phyloP scores from a whole-genome alignment of 2,888 invertebrate species.

The Hemaris fuciformis region DNA sequence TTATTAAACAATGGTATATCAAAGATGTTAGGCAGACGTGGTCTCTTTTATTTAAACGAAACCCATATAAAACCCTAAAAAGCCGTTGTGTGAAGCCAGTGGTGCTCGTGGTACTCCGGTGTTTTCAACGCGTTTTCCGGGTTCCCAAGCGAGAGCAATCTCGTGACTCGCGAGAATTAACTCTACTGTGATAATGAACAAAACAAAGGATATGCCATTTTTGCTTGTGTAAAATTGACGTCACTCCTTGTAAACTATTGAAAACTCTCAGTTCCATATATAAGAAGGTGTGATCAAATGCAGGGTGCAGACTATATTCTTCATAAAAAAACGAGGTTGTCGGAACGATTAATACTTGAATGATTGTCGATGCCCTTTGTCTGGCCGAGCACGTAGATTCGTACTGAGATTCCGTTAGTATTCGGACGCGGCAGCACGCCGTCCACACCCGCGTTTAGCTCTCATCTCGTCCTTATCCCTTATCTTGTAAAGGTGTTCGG shows the following conservation, averaged over 20 bases:
- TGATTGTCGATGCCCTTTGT: constrained; percentile 54
- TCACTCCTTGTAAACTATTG: constrained; percentile 29
- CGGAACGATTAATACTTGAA: constrained; percentile 43
- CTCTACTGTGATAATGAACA: constrained; percentile 42
- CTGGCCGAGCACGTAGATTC: constrained; percentile 52
- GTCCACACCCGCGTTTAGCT: constrained; percentile 39
- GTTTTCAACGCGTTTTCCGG: constrained; percentile 36
- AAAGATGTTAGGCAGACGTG: constrained; percentile 29
- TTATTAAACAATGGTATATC: constrained; percentile 39
- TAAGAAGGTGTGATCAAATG: constrained; percentile 28
- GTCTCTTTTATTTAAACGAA: constrained; percentile 55
- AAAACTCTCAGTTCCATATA: constrained; percentile 26
- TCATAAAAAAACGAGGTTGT: constrained; percentile 52
- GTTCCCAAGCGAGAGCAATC: constrained; percentile 29
- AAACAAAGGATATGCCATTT: constrained; percentile 48
- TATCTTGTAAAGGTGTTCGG: constrained; percentile 53
- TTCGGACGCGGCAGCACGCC: constrained; percentile 48
- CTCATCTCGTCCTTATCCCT: constrained; percentile 59
- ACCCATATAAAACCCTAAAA: constrained; percentile 48
- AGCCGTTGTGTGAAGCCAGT: constrained; percentile 46
- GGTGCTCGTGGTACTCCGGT: constrained; percentile 30
- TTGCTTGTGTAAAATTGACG: constrained; percentile 28
- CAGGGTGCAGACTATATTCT: constrained; percentile 39
- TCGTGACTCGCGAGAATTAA: constrained; percentile 42
- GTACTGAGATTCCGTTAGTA: constrained; percentile 37